Evolutionary conservation across 2,113 vertebrate species (phyloP).

Genomic region (Urocitellus parryii): DNA sequence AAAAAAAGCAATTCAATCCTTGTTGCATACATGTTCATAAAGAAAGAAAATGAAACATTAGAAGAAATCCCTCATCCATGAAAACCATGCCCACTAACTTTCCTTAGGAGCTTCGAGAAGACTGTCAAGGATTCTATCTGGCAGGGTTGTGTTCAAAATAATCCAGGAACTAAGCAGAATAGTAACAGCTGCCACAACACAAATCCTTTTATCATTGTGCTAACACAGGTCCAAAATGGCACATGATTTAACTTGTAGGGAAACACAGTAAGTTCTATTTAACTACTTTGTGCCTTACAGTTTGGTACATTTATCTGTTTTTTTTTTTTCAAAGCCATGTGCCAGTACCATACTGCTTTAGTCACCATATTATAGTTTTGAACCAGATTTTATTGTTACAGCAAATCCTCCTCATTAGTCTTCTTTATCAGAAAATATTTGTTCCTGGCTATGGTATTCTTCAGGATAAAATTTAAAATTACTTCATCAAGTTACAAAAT

Average conservation of each 20-base stretch:
- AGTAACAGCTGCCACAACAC: constrained; percentile 45
- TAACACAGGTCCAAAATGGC: constrained; percentile 27
- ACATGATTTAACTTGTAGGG: background rate
- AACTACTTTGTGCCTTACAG: background rate
- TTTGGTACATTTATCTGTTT: background rate
- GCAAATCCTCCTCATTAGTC: background rate
- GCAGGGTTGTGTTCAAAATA: constrained; percentile 52
- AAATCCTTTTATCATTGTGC: constrained; percentile 27
- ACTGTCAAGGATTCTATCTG: constrained; percentile 21
- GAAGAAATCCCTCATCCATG: constrained; percentile 18
- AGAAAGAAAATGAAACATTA: constrained; percentile 29
- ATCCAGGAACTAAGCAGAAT: constrained; percentile 38
- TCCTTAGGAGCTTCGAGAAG: background rate
- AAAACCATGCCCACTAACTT: constrained; percentile 18
- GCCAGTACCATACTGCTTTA: constrained; percentile 9
- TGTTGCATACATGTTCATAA: background rate
- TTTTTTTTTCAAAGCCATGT: background rate
- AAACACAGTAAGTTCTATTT: constrained; percentile 39
- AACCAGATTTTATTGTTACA: constrained; percentile 14
- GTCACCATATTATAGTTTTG: background rate
- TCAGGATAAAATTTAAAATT: background rate
- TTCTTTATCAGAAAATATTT: constrained; percentile 24
- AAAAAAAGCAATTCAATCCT: constrained; percentile 51
- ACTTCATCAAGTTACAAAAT: constrained; percentile 1
- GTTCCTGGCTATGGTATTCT: background rate